Conservation (phyloP, 2,113 vertebrate species). For the Mesocricetus auratus region DNA sequence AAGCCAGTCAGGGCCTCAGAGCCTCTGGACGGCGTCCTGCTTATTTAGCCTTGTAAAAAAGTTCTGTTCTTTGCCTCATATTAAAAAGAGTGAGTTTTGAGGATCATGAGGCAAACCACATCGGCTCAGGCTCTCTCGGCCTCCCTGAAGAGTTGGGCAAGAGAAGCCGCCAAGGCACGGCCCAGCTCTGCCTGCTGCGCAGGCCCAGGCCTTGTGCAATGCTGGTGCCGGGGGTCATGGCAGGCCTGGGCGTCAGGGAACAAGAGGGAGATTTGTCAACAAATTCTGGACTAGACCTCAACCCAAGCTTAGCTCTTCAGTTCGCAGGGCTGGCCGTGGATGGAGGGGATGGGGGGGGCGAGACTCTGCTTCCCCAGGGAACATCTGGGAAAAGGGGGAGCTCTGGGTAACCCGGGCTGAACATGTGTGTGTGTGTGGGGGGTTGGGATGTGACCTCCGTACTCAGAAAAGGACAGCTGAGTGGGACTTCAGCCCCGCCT, state of each 20-base stretch:
- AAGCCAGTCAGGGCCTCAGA: fast-evolving
- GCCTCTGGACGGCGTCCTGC: background rate
- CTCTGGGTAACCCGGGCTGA: fast-evolving
- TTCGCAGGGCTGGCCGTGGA: fast-evolving
- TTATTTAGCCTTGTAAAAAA: slow-evolving; percentile 40
- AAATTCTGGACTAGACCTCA: background rate
- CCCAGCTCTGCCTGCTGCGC: background rate
- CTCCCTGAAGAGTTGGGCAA: slow-evolving; percentile 4
- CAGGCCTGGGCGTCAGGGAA: background rate
- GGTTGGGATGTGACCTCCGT: background rate
- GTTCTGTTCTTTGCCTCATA: background rate
- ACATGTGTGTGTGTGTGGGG: too few species aligned
- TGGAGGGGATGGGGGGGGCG: background rate
- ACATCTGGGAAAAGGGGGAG: background rate
- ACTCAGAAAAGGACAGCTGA: background rate
- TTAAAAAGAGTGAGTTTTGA: background rate
- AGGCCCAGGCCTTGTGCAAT: background rate
- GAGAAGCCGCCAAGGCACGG: background rate
- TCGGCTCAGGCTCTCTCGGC: background rate
- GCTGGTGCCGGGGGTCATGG: background rate
- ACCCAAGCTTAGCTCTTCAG: background rate
- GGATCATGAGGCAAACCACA: background rate
- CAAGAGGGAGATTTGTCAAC: background rate
- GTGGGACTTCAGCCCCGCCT: background rate
- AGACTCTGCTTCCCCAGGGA: fast-evolving